Base-by-base conservation (phyloP, 2,888 invertebrate genomes). In the Scaptodrosophila latifasciaeformis region DNA sequence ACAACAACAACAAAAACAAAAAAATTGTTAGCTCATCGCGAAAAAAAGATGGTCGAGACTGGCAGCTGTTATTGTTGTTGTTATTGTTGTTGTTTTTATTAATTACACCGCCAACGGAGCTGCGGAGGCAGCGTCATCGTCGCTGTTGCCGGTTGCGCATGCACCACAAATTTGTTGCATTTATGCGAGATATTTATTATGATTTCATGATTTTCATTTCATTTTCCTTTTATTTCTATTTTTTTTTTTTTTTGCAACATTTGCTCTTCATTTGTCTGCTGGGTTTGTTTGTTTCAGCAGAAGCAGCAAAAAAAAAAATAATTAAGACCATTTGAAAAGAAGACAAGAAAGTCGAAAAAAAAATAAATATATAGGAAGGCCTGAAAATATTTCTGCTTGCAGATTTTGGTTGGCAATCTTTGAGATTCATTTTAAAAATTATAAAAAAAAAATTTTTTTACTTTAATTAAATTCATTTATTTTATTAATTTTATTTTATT, bases 161-260 rank as follows among this genome's bases (percentile, higher is more conserved):
- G 81, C 81, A 71, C 81, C 78, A 63, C 81, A 74, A 77, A 77
- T 78, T 78, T 80, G 74, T 81, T 78, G 75, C 80, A 78, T 80
- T 78, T 81, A 76, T 60, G 64, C 66, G 66, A 81, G 72, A 72
- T 77, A 78, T 71, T 72, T 81, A 78, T 78, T 78, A 80, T 80
- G 80, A 80, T 80, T 74, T 74, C 70, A 60, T 54, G 13, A 24
- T 24, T 54, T 35, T 40, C 49, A 65, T 65, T 67, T 60, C 46
- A 44, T 54, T 61, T 60, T 46, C 50, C 17, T 48, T 59, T 63
- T 50, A 19, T 13, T 35, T 43, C n/a, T 10, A 6, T 49, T 42
- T 31, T 46, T 31, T 39, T 59, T 46, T 48, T 21, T 17, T 4
- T 45, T 45, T 40, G 4, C 3, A 24, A 24, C 24, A n/a, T n/a